Conservation (phyloP, 2,797 vertebrate genomes). For the Octomys mimax region DNA sequence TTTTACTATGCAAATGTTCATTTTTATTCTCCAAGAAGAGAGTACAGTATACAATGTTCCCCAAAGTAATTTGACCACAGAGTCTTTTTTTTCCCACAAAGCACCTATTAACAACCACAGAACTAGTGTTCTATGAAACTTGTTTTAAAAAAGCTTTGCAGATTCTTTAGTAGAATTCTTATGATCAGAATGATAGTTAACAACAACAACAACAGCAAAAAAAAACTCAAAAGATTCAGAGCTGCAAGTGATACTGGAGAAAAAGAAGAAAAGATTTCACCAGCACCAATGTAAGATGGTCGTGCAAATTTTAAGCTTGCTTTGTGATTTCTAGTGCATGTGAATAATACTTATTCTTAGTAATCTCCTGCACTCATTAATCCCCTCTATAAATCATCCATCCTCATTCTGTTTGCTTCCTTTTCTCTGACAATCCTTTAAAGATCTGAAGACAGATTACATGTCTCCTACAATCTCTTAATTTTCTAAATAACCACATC, state of each 20-base stretch:
- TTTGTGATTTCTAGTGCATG: neutral
- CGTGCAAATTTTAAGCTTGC: neutral
- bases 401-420: neutral
- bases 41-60: neutral
- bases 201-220: neutral
- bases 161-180: slow-evolving; percentile 32
- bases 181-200: slow-evolving; percentile 23
- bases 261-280: slow-evolving; percentile 3
- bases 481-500: neutral
- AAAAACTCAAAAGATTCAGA: neutral
- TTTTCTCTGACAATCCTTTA: neutral
- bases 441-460: neutral
- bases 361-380: neutral
- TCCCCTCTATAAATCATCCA: neutral
- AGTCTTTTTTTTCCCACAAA: neutral
- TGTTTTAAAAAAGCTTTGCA: neutral
- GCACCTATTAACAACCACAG: slow-evolving; percentile 23
- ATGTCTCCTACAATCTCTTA: neutral
- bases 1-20: slow-evolving; percentile 49
- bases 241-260: neutral
- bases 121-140: slow-evolving; percentile 10
- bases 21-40: slow-evolving; percentile 62
- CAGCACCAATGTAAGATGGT: neutral
- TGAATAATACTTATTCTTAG: neutral
- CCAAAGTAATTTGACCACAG: slow-evolving; percentile 59